phyloP scores from a whole-genome alignment of 2,888 invertebrate species.

The Carcina quercana region DNA sequence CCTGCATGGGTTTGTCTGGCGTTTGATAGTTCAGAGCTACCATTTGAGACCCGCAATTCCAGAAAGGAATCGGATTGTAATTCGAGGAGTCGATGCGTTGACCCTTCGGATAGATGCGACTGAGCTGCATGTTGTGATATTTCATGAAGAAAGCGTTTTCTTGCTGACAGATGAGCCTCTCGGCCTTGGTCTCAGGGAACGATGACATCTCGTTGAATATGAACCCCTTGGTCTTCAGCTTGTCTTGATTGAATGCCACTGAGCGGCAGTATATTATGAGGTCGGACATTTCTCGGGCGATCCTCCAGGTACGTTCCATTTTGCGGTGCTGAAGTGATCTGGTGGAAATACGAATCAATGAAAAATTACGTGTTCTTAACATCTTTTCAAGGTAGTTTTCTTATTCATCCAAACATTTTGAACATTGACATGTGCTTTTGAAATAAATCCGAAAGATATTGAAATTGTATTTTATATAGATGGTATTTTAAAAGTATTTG shows the following conservation, averaged over 20 bases:
- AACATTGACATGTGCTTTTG: too few relatives aligned
- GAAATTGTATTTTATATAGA: too few relatives aligned
- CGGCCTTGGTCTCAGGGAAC: conserved; percentile 96
- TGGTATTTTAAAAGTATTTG: too few relatives aligned
- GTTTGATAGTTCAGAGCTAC: conserved; percentile 98
- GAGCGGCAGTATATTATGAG: conserved; percentile 95
- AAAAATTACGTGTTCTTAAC: too few relatives aligned
- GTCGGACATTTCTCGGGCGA: conserved; percentile 98
- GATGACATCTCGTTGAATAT: conserved; percentile 98
- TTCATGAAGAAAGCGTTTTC: conserved; percentile 83
- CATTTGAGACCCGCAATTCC: conserved; percentile 98
- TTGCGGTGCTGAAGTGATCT: conserved; percentile 83
- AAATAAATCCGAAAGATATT: too few relatives aligned
- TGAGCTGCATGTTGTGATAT: conserved; percentile 90
- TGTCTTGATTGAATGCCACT: conserved; percentile 85
- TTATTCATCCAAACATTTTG: too few relatives aligned
- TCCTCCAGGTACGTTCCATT: conserved; percentile 91
- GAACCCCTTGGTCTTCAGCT: conserved; percentile 80
- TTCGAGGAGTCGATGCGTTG: conserved; percentile 97
- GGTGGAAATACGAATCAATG: not conserved
- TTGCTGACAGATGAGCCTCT: conserved; percentile 89
- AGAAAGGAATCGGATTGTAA: conserved; percentile 95
- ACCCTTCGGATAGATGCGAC: conserved; percentile 96
- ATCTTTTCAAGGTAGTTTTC: too few relatives aligned
- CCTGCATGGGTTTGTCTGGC: conserved; percentile 95